These are phyloP conservation scores for Nanorana parkeri DNA, from an alignment of 2,113 vertebrate species.

Conservation along the genomic window DNA sequence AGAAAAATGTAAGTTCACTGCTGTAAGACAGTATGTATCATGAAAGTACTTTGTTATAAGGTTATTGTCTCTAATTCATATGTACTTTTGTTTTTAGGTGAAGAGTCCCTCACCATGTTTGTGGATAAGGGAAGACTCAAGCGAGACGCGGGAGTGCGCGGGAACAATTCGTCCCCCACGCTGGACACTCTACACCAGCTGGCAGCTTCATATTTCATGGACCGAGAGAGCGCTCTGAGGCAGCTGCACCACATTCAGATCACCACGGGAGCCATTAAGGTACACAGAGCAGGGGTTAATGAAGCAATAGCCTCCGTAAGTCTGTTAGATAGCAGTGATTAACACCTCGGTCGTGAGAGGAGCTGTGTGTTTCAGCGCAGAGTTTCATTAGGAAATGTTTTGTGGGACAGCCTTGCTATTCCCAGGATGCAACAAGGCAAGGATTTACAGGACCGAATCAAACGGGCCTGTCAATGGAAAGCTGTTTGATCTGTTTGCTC, in stretches of 20 bases:
- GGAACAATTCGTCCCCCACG: constrained; percentile 88
- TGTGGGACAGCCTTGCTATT: constrained; percentile 26
- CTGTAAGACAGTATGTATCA: no score
- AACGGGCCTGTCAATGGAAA: constrained; percentile 34
- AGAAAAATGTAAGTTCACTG: no score
- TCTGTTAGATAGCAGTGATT: constrained; percentile 28
- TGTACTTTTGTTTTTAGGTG: constrained; percentile 73
- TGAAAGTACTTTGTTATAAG: neutral
- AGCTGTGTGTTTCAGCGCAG: neutral
- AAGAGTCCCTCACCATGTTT: constrained; percentile 97
- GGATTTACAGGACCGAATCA: constrained; percentile 43
- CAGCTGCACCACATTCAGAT: constrained; percentile 97
- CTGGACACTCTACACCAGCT: constrained; percentile 95
- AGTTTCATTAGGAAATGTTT: constrained; percentile 41
- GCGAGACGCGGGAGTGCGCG: constrained; percentile 79
- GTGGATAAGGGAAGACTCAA: constrained; percentile 96
- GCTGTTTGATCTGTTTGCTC: constrained; percentile 45
- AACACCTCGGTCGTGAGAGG: constrained; percentile 28
- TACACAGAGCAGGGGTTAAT: constrained; percentile 63
- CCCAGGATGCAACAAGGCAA: constrained; percentile 22
- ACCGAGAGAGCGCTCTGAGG: constrained; percentile 91
- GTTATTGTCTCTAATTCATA: neutral
- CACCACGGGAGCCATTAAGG: constrained; percentile 95
- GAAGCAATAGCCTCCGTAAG: constrained; percentile 42
- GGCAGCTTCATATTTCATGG: constrained; percentile 97